Conservation (phyloP, 2,888 invertebrate genomes). For the Liopterus haemorrhoidalis region DNA sequence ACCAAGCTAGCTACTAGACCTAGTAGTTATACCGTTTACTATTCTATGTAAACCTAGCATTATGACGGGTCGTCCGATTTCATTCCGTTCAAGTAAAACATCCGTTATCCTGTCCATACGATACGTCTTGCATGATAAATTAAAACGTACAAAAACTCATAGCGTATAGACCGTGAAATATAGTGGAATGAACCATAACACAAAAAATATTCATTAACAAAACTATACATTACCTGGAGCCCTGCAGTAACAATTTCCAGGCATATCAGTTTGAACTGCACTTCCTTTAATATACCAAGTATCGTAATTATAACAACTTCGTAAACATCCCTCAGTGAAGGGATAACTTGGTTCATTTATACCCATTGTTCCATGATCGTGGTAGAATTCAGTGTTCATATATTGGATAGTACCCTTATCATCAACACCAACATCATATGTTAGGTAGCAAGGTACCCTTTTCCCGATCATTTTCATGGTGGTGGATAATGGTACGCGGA, state of each 20-base stretch:
- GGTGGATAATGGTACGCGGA: slow-evolving; percentile 62
- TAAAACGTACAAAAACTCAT: not conserved
- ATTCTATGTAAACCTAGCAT: too few relatives aligned
- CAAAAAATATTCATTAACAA: not conserved
- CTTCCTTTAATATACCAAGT: slow-evolving; percentile 44
- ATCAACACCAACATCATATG: slow-evolving; percentile 60
- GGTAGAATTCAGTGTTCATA: slow-evolving; percentile 50
- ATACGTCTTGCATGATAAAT: too few relatives aligned
- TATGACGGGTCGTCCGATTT: too few relatives aligned
- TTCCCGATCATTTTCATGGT: slow-evolving; percentile 66
- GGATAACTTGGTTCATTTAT: slow-evolving; percentile 48
- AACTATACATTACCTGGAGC: slow-evolving; percentile 51
- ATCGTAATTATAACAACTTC: slow-evolving; percentile 56
- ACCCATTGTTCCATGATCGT: slow-evolving; percentile 49
- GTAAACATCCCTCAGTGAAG: slow-evolving; percentile 40
- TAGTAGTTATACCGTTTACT: too few relatives aligned
- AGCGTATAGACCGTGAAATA: too few relatives aligned
- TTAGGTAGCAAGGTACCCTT: slow-evolving; percentile 52
- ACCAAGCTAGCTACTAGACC: too few relatives aligned
- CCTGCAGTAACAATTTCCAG: slow-evolving; percentile 56
- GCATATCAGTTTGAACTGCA: slow-evolving; percentile 53
- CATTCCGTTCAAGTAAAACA: too few relatives aligned
- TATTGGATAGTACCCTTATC: slow-evolving; percentile 59
- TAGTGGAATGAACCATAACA: too few relatives aligned
- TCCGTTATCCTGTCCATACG: too few relatives aligned